phyloP scores from a whole-genome alignment of 53 echinoderm and acorn worm species.

The Pentamera pediparva region DNA sequence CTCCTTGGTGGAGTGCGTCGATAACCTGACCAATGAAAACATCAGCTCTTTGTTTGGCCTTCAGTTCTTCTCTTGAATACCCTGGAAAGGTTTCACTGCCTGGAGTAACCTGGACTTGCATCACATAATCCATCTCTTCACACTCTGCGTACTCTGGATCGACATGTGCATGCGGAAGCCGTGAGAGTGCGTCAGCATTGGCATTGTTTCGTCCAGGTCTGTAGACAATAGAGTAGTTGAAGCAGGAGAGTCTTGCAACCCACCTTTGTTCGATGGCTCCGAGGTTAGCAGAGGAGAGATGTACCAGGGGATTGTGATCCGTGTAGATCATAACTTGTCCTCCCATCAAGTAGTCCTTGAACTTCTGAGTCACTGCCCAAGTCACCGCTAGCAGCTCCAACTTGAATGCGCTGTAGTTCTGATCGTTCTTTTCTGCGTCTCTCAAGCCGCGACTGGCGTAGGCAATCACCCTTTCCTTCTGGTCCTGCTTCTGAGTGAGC shows the following conservation, averaged over 20 bases:
- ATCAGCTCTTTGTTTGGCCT: neutral
- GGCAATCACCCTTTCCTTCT: constrained; percentile 5
- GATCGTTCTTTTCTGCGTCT: constrained; percentile 28
- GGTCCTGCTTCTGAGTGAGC: constrained; percentile 30
- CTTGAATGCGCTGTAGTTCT: constrained; percentile 50
- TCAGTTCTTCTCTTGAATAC: neutral
- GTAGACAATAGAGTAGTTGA: neutral
- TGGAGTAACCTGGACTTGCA: neutral
- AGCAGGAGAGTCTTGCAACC: constrained; percentile 11
- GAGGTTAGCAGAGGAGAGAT: constrained; percentile 32
- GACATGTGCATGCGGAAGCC: neutral
- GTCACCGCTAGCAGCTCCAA: constrained; percentile 41
- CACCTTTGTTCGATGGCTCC: constrained; percentile 51
- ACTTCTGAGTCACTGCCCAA: constrained; percentile 48
- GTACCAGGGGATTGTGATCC: constrained; percentile 44
- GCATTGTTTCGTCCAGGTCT: constrained; percentile 3
- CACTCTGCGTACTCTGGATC: neutral
- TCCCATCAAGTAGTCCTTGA: constrained; percentile 42
- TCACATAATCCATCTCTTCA: neutral
- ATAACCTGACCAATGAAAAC: neutral
- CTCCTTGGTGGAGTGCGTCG: neutral
- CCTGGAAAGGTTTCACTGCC: neutral
- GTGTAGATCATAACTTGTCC: constrained; percentile 14
- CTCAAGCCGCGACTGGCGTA: constrained; percentile 34
- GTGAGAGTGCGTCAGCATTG: neutral